Evolutionary conservation across 2,113 vertebrate genomes (phyloP).

Genomic region (Sylvilagus bachmani): DNA sequence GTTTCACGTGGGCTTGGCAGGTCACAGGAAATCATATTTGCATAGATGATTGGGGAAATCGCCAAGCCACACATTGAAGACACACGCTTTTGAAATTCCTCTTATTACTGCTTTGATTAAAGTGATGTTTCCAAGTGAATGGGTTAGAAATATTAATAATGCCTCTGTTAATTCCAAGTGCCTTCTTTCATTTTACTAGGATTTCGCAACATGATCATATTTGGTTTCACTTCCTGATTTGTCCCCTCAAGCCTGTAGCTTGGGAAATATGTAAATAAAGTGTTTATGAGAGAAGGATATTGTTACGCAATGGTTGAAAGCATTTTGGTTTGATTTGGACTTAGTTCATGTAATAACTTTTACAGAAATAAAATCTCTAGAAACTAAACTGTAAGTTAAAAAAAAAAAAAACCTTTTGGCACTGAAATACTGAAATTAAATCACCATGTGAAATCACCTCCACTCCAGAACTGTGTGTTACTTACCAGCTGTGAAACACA

Average conservation of each 20-base stretch:
- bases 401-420: neutral
- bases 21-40: conserved; percentile 36
- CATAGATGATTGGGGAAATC: conserved; percentile 27
- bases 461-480: conserved; percentile 60
- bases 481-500: conserved; percentile 56
- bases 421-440: conserved; percentile 48
- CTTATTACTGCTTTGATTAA: conserved; percentile 55
- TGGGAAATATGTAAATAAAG: conserved; percentile 65
- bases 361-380: conserved; percentile 32
- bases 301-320: conserved; percentile 25
- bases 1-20: neutral
- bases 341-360: conserved; percentile 52
- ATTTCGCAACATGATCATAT: conserved; percentile 25
- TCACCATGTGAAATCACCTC: conserved; percentile 41
- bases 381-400: conserved; percentile 8
- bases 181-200: neutral
- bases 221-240: conserved; percentile 77
- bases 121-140: conserved; percentile 65
- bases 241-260: conserved; percentile 59
- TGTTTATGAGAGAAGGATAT: conserved; percentile 49
- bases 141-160: conserved; percentile 66
- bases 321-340: conserved; percentile 52
- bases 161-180: conserved; percentile 34
- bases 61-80: conserved; percentile 61
- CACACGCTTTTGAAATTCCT: conserved; percentile 58